These are phyloP conservation scores for Beris morrisii DNA, from an alignment of 2,888 invertebrate genomes.

Conservation along the genomic window DNA sequence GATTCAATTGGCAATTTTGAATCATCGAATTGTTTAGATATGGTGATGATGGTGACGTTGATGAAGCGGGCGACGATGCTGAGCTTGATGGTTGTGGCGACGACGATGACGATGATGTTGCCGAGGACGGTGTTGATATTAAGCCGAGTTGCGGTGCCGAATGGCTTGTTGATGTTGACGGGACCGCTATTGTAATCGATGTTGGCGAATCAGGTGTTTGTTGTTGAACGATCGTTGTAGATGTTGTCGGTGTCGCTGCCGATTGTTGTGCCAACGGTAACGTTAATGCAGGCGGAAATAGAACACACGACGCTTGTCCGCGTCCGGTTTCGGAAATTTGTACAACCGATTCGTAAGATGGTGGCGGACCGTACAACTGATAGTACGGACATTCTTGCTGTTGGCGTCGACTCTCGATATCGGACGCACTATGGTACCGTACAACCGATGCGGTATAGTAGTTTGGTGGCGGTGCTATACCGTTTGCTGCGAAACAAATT, in stretches of 20 bases:
- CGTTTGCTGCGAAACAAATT: constrained; percentile 28
- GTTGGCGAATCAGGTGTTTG: background rate
- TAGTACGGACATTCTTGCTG: constrained; percentile 54
- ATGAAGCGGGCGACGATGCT: background rate
- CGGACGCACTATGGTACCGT: constrained; percentile 35
- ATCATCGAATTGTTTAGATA: background rate
- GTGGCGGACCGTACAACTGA: constrained; percentile 58
- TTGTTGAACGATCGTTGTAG: background rate
- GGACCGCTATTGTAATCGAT: background rate
- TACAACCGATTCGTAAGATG: constrained; percentile 58
- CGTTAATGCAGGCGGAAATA: constrained; percentile 20
- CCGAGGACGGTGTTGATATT: too few species aligned
- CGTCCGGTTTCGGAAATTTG: constrained; percentile 34
- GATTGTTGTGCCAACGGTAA: background rate
- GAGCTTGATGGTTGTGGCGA: constrained; percentile 16
- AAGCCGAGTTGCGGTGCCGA: background rate
- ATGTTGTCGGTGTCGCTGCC: background rate
- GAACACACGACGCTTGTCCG: constrained; percentile 36
- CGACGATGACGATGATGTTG: background rate
- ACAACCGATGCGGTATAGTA: constrained; percentile 37
- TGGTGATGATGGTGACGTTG: constrained; percentile 4
- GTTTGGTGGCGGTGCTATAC: constrained; percentile 38
- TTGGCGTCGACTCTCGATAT: constrained; percentile 37
- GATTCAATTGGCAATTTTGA: background rate
- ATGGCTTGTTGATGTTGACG: background rate